Conservation (phyloP, 2,113 vertebrate species). For the Carassius gibelio region DNA sequence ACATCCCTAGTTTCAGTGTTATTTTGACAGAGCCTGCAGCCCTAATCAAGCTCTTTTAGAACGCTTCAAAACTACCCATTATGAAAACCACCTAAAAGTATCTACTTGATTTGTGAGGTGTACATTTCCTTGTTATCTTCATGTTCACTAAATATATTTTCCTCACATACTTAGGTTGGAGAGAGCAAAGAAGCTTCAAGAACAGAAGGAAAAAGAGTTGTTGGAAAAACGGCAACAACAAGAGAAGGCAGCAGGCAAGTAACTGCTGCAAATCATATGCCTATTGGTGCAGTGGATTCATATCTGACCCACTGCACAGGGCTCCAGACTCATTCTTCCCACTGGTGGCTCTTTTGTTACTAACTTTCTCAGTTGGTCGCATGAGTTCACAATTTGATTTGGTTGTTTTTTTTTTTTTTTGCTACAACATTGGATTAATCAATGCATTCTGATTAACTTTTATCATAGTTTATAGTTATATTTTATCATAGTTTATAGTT, state of each 20-base stretch:
- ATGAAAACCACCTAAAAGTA: slow-evolving; percentile 7
- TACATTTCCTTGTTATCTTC: neutral
- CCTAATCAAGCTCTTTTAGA: neutral
- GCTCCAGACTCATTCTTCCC: no score
- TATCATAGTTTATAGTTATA: no score
- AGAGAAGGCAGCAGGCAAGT: slow-evolving; percentile 86
- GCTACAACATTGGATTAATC: no score
- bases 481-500: no score
- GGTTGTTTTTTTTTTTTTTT: no score
- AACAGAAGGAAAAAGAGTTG: slow-evolving; percentile 96
- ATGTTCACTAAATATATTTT: neutral
- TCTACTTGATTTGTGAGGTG: neutral
- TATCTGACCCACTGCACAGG: neutral
- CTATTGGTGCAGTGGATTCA: neutral
- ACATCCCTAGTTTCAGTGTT: no score
- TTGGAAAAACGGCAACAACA: slow-evolving; percentile 95
- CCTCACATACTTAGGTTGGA: slow-evolving; percentile 80
- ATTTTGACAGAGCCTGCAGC: no score
- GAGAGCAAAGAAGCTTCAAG: slow-evolving; percentile 96
- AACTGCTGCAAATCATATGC: neutral
- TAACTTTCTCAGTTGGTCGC: no score
- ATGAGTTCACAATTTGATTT: no score
- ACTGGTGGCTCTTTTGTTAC: no score
- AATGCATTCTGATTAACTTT: no score
- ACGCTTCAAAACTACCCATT: neutral